Percentiles rank a stretch among this genome's conserved stretches.
Conservation (phyloP, 2,888 invertebrate species). For the Doris montereyensis region DNA sequence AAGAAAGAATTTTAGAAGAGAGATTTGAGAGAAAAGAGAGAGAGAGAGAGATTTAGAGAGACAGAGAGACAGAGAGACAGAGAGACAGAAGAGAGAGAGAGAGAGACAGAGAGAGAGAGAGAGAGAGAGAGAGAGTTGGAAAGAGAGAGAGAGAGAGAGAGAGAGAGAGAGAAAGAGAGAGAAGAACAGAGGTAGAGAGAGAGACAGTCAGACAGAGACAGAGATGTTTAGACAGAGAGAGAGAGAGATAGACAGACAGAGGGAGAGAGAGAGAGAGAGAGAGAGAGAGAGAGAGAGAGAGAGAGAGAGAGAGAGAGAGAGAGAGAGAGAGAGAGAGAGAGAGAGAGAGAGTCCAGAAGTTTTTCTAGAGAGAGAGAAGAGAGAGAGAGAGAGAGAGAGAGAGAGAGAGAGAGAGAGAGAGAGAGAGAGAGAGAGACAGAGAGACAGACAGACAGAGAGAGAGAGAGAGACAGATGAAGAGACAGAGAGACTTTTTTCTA, state of each 20-base stretch:
- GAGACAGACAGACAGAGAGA: no score
- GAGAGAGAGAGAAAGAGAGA: not conserved
- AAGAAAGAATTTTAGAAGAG: not conserved
- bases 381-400: no score
- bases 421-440: no score
- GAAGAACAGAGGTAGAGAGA: not conserved
- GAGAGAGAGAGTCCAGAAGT: no score
- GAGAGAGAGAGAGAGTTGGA: conserved; percentile 12
- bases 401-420: no score
- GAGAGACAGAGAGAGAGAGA: not conserved
- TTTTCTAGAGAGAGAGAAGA: no score
- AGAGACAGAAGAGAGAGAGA: not conserved
- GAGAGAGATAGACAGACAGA: not conserved
- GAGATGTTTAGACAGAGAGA: not conserved
- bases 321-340: no score
- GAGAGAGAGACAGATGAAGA: no score
- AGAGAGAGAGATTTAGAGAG: conserved; percentile 6
- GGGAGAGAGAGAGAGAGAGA: conserved; percentile 13
- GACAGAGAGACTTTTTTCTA: no score
- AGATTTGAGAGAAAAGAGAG: not conserved
- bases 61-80: not conserved
- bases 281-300: not conserved
- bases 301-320: no score
- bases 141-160: not conserved
- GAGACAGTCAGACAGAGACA: not conserved